Evolutionary conservation across 1,140 invertebrate species (phyloP).

Genomic region (Neodiprion lecontei): DNA sequence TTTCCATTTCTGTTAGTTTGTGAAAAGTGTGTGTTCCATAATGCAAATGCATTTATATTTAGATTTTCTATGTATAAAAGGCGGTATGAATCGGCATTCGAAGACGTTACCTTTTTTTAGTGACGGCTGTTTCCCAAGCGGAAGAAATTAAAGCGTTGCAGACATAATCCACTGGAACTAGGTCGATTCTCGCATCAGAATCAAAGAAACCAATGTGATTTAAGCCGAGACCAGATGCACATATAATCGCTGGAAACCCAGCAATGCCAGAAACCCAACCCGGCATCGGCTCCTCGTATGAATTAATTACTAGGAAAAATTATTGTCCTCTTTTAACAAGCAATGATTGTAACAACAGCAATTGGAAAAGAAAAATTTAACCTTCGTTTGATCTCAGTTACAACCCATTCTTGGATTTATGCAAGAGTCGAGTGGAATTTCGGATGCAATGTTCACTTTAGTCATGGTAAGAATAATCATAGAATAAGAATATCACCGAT

Average conservation of each 20-base stretch:
- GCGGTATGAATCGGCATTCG: not conserved
- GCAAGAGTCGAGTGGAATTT: not conserved
- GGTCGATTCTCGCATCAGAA: slow-evolving; percentile 59
- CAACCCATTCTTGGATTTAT: not conserved
- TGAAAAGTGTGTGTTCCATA: not conserved
- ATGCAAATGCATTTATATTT: not conserved
- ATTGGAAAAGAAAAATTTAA: not conserved
- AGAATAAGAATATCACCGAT: slow-evolving; percentile 54
- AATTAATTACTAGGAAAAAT: slow-evolving; percentile 42
- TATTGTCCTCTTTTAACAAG: too few relatives aligned
- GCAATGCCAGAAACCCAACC: slow-evolving; percentile 78
- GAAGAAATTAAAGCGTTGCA: slow-evolving; percentile 68
- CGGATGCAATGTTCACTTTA: not conserved
- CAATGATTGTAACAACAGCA: too few relatives aligned
- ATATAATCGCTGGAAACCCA: slow-evolving; percentile 66
- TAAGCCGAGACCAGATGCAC: slow-evolving; percentile 65
- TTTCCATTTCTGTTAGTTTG: not conserved
- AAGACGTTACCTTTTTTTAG: slow-evolving; percentile 21
- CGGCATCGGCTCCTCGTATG: slow-evolving; percentile 48
- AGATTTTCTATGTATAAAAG: not conserved
- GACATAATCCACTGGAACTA: slow-evolving; percentile 72
- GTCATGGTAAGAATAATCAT: not conserved
- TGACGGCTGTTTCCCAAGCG: slow-evolving; percentile 58
- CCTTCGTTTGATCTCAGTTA: not conserved
- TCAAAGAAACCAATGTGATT: slow-evolving; percentile 65